Base-by-base conservation (phyloP, 2,797 vertebrate genomes). In the Pyrocephalus nanus region DNA sequence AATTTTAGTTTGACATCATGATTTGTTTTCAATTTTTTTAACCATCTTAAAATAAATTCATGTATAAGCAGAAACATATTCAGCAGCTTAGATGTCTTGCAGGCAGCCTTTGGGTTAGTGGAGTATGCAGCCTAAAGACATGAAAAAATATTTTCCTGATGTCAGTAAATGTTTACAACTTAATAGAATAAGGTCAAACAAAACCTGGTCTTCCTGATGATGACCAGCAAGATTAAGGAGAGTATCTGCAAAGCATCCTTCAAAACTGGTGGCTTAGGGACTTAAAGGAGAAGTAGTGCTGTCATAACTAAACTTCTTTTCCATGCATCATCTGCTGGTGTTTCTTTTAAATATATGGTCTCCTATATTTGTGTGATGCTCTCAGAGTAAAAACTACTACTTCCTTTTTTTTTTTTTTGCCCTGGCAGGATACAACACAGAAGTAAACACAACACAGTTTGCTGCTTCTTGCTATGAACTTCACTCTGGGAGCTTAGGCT, bases 371-470 rank as follows among this genome's bases (percentile, higher is more conserved):
- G 15, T 80, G 61, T 21, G 29, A 45, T 29, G 15, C 3, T 85
- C 30, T 38, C 19, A 11, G 36, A 38, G 51, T n/a, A 26, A 55
- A 36, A 51, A 34, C 12, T 34, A 21, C 26, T 55, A 0, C 20
- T 32, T n/a, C 16, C 0, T 0, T 9, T 26, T 26, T 34, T 51
- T 51, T n/a, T 45, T 45, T 48, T 8, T 64, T 3, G 0, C 6
- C 9, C 7, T n/a, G 5, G 32, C 14, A 53, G 11, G 17, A 29
- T 27, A 9, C 2, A 38, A 19, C 1, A 8, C 1, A 29, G 17
- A 19, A 27, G 53, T 19, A 30, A 70, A 66, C 25, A 66, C 22
- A 16, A 12, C 5, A 9, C 12, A 1, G 5, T 45, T 75, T 65
- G 7, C 60, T 48, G 19, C 36, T 90, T 73, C 47, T 13, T 36